Evolutionary conservation across 1,140 invertebrate genomes (phyloP), one percentile per base, ranked within the genome.

Genomic region (Drosophila kanapiae): DNA sequence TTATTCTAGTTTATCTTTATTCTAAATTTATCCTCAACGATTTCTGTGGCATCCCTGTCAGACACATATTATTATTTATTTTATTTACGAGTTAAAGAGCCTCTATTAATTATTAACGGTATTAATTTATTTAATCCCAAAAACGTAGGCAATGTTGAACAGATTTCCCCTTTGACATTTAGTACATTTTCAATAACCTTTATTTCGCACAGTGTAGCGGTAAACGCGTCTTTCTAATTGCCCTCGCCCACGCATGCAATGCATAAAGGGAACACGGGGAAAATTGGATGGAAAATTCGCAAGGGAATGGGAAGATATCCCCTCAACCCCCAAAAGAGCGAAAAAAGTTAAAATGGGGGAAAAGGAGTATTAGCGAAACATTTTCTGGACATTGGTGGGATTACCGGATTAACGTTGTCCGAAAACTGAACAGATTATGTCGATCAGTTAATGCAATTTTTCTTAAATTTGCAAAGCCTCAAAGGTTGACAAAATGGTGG

Each of bases 151-250:
- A 23, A 23, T 23, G 23, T 23, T 3, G 1, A 23, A 3, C 23
- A 23, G 1, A 23, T 23, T 14, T 0, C 27, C 6, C 3, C 6
- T 8, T 27, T 4, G 6, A 47, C 6, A 11, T 53, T 13, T 5
- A 27, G 23, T 47, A 14, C 23, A 18, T 45, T 16, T 16, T 1
- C 2, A 9, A 13, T 3, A 18, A 10, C 2, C 29, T 18, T 31
- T 31, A n/a, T 48, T 47, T 64, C 11, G 31, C 29, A 2, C 5
- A 71, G 35, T 70, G 45, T 10, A 16, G 40, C 33, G 47, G 38
- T 42, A 60, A 72, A 49, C 67, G 67, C 45, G 68, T 72, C 37
- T 72, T 72, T 72, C 37, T 72, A 72, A 71, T 72, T 71, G 68
- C 37, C 51, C 13, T 54, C 2, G 11, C 16, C 31, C 10, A 16